Evolutionary conservation across 1,140 invertebrate species (phyloP), one percentile per base, ranked within the genome.

Genomic region (Pinna nobilis): DNA sequence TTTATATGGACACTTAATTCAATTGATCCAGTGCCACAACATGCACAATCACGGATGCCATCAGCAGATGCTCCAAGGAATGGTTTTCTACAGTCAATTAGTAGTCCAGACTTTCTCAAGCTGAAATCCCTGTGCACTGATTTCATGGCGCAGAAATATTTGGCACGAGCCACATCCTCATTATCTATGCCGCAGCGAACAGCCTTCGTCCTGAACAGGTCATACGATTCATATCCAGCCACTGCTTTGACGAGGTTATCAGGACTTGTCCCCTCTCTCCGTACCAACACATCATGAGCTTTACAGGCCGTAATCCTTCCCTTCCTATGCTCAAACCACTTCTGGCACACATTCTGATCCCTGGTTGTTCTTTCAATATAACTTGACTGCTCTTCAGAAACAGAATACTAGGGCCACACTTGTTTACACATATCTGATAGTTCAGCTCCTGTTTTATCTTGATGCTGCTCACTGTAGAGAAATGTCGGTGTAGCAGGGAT

Each of bases 1-100:
- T 23, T 70, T 76, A 18, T 39, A 70, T 4, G 74, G 47, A 30
- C 67, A 70, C 37, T 76, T 71, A 76, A 57, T 41, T 76, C 67
- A 9, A 76, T 13, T n/a, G 18, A 18, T 18, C 61, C 74, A 57
- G 59, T 66, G 33, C 63, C 74, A 61, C 66, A 74, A 60, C 65
- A 74, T 9, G 39, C 3, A 49, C 53, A 74, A 25, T 44, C 39
- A 9, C 39, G 7, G 18, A 44, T 44, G 7, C 39, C 39, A 44
- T 44, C 39, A 9, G 39, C 7, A 44, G 39, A 44, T 7, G 30
- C 50, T 57, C 53, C 51, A 6, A 69, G 28, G 15, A 32, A 70
- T 50, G 68, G 68, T 28, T 7, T 28, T 5, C 35, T 6, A 25
- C 13, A 2, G 18, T 51, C 28, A 7, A 39, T 64, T 37, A 65